Conservation (phyloP, 1,140 invertebrate species). For the Coptotermes formosanus region DNA sequence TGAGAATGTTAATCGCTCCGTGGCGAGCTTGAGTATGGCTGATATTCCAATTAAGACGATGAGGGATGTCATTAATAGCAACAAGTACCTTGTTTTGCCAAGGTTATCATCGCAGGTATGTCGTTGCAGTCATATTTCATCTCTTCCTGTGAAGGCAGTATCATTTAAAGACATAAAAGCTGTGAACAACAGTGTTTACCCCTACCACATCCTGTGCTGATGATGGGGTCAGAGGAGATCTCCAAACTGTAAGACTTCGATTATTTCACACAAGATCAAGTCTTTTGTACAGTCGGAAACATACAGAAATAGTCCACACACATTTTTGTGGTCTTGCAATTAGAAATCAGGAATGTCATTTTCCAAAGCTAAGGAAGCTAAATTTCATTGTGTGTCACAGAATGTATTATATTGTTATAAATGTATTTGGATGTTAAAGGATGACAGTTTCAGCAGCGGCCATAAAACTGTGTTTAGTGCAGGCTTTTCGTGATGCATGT, state of each 20-base stretch:
- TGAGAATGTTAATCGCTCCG: constrained; percentile 77
- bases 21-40: constrained; percentile 81
- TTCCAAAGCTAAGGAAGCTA: too few species aligned
- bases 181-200: too few species aligned
- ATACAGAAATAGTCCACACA: too few species aligned
- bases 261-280: too few species aligned
- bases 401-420: too few species aligned
- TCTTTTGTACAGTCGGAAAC: not conserved
- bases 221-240: not conserved
- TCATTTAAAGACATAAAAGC: too few species aligned
- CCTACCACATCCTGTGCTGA: not conserved
- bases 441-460: not conserved
- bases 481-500: not conserved
- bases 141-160: too few species aligned
- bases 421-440: not conserved
- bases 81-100: constrained; percentile 86
- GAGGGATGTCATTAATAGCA: constrained; percentile 82
- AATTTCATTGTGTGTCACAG: too few species aligned
- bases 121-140: constrained; percentile 34
- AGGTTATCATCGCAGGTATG: constrained; percentile 86
- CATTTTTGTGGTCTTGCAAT: too few species aligned
- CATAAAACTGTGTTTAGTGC: not conserved
- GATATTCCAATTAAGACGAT: constrained; percentile 85
- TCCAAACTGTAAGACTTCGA: constrained; percentile 23
- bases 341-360: too few species aligned